phyloP scores from a whole-genome alignment of 1,140 invertebrate species.

The Chlorops oryzae region DNA sequence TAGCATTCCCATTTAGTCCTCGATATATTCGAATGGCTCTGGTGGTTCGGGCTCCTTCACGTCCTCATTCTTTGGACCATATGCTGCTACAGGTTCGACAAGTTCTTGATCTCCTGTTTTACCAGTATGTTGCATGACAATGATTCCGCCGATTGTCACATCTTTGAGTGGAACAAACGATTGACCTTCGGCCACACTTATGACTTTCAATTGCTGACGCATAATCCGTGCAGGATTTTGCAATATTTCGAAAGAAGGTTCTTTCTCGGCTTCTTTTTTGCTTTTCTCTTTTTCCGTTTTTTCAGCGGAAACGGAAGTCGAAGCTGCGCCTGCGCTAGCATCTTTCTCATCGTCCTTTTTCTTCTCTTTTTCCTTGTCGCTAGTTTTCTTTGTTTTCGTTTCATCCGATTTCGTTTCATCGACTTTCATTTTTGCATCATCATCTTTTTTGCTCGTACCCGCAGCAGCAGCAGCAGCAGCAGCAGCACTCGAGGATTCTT shows the following conservation, averaged over 20 bases:
- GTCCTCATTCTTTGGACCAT: slow-evolving; percentile 89
- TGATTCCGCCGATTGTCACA: slow-evolving; percentile 88
- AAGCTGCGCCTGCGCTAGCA: slow-evolving; percentile 23
- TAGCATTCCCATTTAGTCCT: slow-evolving; percentile 60
- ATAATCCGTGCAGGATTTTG: slow-evolving; percentile 91
- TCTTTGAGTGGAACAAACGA: slow-evolving; percentile 86
- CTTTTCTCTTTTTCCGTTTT: slow-evolving; percentile 52
- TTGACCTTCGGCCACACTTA: slow-evolving; percentile 72
- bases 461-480: too few relatives aligned
- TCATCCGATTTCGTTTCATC: slow-evolving; percentile 48
- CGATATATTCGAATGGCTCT: slow-evolving; percentile 92
- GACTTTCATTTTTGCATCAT: slow-evolving; percentile 54
- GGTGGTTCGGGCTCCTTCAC: slow-evolving; percentile 90
- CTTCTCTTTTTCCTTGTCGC: slow-evolving; percentile 18
- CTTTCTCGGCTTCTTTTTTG: slow-evolving; percentile 70
- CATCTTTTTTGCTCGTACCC: slow-evolving; percentile 56
- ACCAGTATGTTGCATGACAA: slow-evolving; percentile 83
- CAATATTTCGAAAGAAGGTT: slow-evolving; percentile 86
- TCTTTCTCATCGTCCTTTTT: slow-evolving; percentile 49
- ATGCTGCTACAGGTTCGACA: slow-evolving; percentile 90
- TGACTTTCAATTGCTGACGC: slow-evolving; percentile 85
- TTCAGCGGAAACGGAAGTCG: slow-evolving; percentile 40
- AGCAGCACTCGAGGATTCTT: slow-evolving; percentile 52
- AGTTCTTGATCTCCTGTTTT: slow-evolving; percentile 71
- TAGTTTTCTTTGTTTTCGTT: slow-evolving; percentile 49